Evolutionary conservation across 92 coral and sea anemone species (phyloP), one percentile per base, ranked within the genome.

Genomic region (Zoanthus sansibaricus): DNA sequence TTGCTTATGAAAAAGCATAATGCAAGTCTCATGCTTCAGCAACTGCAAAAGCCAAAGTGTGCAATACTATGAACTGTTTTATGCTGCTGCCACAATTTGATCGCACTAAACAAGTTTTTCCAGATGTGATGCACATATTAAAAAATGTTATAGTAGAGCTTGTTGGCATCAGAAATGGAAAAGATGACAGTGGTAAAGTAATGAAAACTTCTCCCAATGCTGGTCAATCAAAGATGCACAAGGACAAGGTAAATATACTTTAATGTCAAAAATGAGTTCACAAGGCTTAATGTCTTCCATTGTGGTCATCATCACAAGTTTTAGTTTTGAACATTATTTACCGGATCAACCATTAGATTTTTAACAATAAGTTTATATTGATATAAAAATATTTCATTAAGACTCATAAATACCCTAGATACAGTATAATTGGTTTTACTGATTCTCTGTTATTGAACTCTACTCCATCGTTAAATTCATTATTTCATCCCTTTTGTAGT

Each of bases 71-170:
- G 2, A 45, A 73, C 56, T 73, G 78, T 48, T 77, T 86, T 66
- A 37, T 86, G 77, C 48, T 46, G 89, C 71, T 86, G 14, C 77
- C 84, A 47, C 62, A 77, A 42, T 68, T 76, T 67, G 89, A 66
- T 64, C 48, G 84, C 17, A 66, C 83, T 44, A 75, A 45, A 59
- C 83, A 42, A 44, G 70, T 32, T 1, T 82, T 32, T 70, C 86
- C 90, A 25, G 90, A 87, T 52, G 64, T 83, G 2, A 87, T 87
- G 90, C 90, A 87, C 86, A 87, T 79, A 49, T 10, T 69, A 30
- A 87, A 82, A 20, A 87, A 78, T 70, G 86, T 54, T 45, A 33
- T 78, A 44, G 75, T 83, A n/a, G 73, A 73, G 47, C 54, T 86
- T 15, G 76, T 78, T 32, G 79, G 56, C 13, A 75, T 70, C 64